Base-by-base conservation (phyloP, 2,888 invertebrate species). In the Agrenia bidenticulata region DNA sequence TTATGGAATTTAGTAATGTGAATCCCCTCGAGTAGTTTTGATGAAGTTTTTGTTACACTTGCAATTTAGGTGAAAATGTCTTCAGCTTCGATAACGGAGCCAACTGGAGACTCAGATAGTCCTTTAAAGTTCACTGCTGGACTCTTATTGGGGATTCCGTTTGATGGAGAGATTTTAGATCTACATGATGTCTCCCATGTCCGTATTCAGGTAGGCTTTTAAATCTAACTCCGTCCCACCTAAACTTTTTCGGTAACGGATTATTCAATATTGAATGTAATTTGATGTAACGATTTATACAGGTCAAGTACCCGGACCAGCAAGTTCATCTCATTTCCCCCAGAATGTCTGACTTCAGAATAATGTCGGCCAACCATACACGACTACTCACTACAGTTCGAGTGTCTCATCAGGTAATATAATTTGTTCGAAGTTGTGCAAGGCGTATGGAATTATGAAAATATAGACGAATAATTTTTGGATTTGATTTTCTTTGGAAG, bases 111-210 rank as follows among this genome's bases (percentile, higher is more conserved):
- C 78, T 88, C 89, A 15, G 92, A 92, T 75, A 86, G 85, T 58
- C 88, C 92, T 1, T 82, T 94, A 64, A 94, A 94, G 78, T 94
- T 96, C 78, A 93, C 94, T 39, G 94, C 96, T 0, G 96, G 96
- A 0, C 84, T 97, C 2, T 87, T 95, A 57, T 86, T 94, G 67
- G 90, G 91, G 39, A 87, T 96, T 42, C 89, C 89, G 15, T 83
- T 96, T 63, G 91, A 94, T 77, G 94, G 93, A 0, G 92, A 92
- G 79, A 85, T 97, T 70, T 84, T 86, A 73, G 89, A 93, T 80
- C 84, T 95, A 63, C 85, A 87, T 41, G 86, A 89, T 77, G 86
- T 89, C 0, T 83, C 83, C 56, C 85, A 88, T 66, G 82, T 96
- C 76, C 85, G 94, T 69, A 86, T 95, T 71, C 89, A 91, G 82